These are phyloP conservation scores for Oreortyx pictus DNA, from an alignment of 2,797 vertebrate species.

Conservation along the genomic window DNA sequence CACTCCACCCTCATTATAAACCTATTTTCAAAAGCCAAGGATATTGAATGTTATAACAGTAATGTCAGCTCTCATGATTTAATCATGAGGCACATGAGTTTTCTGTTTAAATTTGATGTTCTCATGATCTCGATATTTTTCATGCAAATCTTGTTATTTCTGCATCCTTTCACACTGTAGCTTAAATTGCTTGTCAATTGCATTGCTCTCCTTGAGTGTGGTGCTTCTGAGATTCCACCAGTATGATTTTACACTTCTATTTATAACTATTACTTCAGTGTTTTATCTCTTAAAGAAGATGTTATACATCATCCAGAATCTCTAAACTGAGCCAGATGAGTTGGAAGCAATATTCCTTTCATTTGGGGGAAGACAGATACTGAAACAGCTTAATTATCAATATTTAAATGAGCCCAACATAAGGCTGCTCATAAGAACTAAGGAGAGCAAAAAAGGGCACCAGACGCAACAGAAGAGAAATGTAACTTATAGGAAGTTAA, in stretches of 20 bases:
- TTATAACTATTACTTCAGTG: constrained; percentile 79
- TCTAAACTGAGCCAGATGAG: constrained; percentile 65
- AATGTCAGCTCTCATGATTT: constrained; percentile 82
- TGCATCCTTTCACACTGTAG: constrained; percentile 81
- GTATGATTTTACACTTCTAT: constrained; percentile 79
- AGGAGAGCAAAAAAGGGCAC: constrained; percentile 35
- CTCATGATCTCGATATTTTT: constrained; percentile 84
- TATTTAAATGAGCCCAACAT: constrained; percentile 32
- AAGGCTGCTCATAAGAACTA: background rate
- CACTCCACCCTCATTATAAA: constrained; percentile 77
- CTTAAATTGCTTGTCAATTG: constrained; percentile 85
- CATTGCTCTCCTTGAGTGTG: constrained; percentile 75
- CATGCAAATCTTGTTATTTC: constrained; percentile 86
- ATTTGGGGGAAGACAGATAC: background rate
- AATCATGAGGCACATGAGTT: constrained; percentile 83
- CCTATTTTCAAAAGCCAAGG: constrained; percentile 79
- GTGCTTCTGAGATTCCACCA: constrained; percentile 77
- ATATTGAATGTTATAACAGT: constrained; percentile 78
- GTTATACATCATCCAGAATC: constrained; percentile 65
- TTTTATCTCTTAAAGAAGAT: constrained; percentile 74
- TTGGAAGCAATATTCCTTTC: constrained; percentile 54
- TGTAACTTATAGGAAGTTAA: constrained; percentile 4
- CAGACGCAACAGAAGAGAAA: background rate
- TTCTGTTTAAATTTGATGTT: constrained; percentile 83
- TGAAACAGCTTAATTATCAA: constrained; percentile 62